Percentiles rank a stretch among this genome's conserved stretches.
Evolutionary conservation across 2,888 invertebrate species (phyloP).

Genomic region (Leptinotarsa tumamoca): DNA sequence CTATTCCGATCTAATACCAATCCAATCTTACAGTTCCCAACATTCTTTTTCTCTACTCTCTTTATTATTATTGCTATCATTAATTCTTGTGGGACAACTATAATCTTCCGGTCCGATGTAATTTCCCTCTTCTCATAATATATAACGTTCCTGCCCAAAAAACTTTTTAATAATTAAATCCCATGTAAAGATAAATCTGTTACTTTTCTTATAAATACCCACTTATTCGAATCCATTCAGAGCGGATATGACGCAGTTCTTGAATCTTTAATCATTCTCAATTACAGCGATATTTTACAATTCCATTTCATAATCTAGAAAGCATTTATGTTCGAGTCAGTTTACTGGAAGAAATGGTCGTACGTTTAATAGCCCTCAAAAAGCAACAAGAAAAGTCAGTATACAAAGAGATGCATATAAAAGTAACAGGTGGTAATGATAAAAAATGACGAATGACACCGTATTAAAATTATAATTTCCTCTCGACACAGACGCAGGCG

Average conservation of each 20-base stretch:
- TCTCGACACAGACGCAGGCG: background rate
- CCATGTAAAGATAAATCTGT: background rate
- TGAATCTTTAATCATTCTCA: slow-evolving; percentile 11
- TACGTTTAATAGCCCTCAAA: background rate
- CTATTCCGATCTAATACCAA: too few species aligned
- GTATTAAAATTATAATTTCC: background rate
- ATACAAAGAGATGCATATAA: slow-evolving; percentile 8
- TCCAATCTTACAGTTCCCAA: too few species aligned
- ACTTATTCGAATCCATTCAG: background rate
- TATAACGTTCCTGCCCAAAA: background rate
- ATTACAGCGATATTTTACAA: slow-evolving; percentile 15
- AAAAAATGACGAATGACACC: slow-evolving; percentile 1
- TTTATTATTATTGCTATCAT: slow-evolving; percentile 1
- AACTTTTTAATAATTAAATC: background rate
- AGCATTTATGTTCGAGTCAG: slow-evolving; percentile 3
- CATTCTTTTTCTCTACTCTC: background rate
- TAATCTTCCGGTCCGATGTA: background rate
- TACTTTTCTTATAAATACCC: background rate
- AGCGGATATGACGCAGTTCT: slow-evolving; percentile 13
- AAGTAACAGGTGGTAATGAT: slow-evolving; percentile 1
- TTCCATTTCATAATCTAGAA: slow-evolving; percentile 6
- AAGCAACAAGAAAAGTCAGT: background rate
- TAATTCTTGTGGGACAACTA: background rate
- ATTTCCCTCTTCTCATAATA: background rate
- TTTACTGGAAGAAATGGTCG: background rate